phyloP scores from a whole-genome alignment of 2,113 vertebrate species.

The Taurulus bubalis region DNA sequence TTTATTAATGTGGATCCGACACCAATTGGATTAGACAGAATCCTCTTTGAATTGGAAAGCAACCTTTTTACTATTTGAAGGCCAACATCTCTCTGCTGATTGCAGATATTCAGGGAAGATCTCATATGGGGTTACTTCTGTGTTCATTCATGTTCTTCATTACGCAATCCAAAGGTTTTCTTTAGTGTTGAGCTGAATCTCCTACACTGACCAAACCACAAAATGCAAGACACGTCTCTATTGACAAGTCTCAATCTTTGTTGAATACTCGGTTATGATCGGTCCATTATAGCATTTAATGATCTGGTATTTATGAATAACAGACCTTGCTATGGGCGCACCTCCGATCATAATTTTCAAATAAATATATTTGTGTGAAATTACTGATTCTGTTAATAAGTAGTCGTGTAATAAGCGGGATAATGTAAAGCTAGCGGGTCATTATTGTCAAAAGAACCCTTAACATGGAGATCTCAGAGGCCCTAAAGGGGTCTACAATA shows the following conservation, averaged over 20 bases:
- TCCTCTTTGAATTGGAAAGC: slow-evolving; percentile 77
- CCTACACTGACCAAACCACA: neutral
- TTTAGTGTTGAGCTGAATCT: neutral
- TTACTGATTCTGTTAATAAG: no score
- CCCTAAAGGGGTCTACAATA: neutral
- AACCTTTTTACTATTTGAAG: slow-evolving; percentile 62
- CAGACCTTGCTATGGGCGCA: no score
- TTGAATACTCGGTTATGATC: no score
- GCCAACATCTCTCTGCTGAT: slow-evolving; percentile 32
- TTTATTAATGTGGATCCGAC: slow-evolving; percentile 70
- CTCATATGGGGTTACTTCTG: neutral
- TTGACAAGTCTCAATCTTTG: no score
- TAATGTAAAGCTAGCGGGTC: no score
- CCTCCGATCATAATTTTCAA: no score
- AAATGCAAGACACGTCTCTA: neutral
- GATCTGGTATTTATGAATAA: no score
- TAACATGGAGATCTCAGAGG: neutral
- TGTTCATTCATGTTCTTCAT: neutral
- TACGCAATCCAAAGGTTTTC: neutral
- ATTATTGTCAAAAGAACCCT: neutral
- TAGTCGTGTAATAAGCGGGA: neutral
- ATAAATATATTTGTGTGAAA: neutral
- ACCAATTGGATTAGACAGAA: slow-evolving; percentile 81
- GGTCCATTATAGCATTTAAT: no score
- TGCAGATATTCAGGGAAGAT: neutral